A percentile compares a stretch with the other conserved stretches of the same genome.
Evolutionary conservation across 2,888 invertebrate species (phyloP).

Genomic region (Eupithecia subfuscata): DNA sequence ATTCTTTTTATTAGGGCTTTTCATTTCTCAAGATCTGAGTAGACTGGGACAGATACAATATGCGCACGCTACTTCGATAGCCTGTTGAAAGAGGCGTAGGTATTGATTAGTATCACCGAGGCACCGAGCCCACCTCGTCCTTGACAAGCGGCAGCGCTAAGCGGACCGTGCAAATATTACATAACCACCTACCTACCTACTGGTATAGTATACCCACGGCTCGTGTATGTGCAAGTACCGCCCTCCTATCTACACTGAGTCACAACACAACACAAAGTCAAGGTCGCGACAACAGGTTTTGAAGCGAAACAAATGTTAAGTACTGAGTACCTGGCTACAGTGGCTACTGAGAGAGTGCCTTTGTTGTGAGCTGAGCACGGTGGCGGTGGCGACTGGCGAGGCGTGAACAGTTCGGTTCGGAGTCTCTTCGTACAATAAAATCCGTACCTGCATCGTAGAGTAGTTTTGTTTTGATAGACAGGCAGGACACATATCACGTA

Average conservation of each 20-base stretch:
- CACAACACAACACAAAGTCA: neutral
- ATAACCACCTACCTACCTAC: neutral
- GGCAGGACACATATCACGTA: too few species aligned
- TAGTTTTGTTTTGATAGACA: too few species aligned
- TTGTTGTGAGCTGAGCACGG: neutral
- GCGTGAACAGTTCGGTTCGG: too few species aligned
- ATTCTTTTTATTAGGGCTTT: too few species aligned
- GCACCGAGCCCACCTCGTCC: neutral
- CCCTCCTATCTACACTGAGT: neutral
- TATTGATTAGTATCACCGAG: neutral
- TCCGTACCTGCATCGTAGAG: too few species aligned
- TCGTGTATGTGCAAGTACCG: neutral
- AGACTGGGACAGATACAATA: too few species aligned
- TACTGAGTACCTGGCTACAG: neutral
- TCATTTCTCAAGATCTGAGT: too few species aligned
- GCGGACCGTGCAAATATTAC: neutral
- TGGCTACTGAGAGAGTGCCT: neutral
- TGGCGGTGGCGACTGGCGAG: too few species aligned
- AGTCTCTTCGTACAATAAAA: too few species aligned
- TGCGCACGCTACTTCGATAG: too few species aligned
- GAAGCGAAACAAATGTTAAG: conserved; percentile 2
- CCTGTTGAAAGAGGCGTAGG: neutral
- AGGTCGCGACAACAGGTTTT: neutral
- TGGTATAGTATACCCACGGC: neutral
- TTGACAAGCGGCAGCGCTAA: neutral